These are phyloP conservation scores for Trisateles emortualis DNA, from an alignment of 2,888 invertebrate species.

Conservation along the genomic window DNA sequence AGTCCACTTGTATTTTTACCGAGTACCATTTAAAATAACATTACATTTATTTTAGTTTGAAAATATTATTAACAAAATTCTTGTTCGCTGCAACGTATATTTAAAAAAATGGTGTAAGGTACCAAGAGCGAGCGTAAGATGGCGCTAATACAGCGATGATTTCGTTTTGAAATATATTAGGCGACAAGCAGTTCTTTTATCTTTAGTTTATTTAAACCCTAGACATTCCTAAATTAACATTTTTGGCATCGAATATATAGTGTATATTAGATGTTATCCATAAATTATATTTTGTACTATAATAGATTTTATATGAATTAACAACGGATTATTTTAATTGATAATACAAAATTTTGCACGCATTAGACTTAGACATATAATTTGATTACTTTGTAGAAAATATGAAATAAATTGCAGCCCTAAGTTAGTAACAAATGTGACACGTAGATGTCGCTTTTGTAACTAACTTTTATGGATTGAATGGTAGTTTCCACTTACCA, in stretches of 20 bases:
- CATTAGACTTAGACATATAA: conserved; percentile 25
- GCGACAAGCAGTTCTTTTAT: neutral
- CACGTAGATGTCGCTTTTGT: too few relatives aligned
- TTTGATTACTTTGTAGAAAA: neutral
- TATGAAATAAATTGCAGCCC: too few relatives aligned
- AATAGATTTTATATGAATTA: conserved; percentile 18
- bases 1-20: neutral
- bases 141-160: too few relatives aligned
- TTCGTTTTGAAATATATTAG: too few relatives aligned
- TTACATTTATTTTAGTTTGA: too few relatives aligned
- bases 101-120: too few relatives aligned
- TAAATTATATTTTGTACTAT: conserved; percentile 34
- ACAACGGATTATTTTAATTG: conserved; percentile 32
- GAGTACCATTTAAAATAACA: neutral
- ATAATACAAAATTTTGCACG: conserved; percentile 37
- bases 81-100: too few relatives aligned
- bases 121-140: too few relatives aligned
- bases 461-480: too few relatives aligned
- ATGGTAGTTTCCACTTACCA: too few relatives aligned
- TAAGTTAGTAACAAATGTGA: too few relatives aligned
- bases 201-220: conserved; percentile 35
- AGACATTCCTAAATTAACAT: conserved; percentile 52
- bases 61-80: too few relatives aligned
- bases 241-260: conserved; percentile 31
- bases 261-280: conserved; percentile 24